Evolutionary conservation across 2,113 vertebrate species (phyloP).

Genomic region (Daubentonia madagascariensis): DNA sequence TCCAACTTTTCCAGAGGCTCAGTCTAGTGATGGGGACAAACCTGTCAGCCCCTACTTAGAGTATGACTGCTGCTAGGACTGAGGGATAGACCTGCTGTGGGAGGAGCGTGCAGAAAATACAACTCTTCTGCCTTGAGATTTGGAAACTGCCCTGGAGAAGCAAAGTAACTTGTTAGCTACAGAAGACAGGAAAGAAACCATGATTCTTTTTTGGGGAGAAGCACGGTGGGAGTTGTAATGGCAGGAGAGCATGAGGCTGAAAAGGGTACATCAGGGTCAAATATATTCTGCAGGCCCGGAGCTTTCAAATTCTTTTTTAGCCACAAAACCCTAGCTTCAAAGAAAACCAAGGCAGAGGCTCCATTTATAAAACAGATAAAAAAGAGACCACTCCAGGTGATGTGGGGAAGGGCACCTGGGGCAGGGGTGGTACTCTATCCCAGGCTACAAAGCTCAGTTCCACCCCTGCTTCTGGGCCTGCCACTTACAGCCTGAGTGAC

Average conservation of each 20-base stretch:
- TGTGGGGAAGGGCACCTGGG: neutral
- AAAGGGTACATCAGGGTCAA: neutral
- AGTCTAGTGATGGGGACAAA: neutral
- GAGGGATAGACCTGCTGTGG: neutral
- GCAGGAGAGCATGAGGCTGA: neutral
- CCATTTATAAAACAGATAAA: neutral
- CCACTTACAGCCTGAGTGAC: neutral
- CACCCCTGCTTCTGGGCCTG: neutral
- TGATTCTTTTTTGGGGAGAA: neutral
- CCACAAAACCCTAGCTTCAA: constrained; percentile 30
- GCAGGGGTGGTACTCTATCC: neutral
- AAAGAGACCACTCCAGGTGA: neutral
- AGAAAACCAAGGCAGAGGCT: neutral
- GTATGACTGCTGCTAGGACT: neutral
- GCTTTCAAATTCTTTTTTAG: constrained; percentile 3
- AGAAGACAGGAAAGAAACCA: neutral
- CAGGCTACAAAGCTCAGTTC: neutral
- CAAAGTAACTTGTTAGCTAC: neutral
- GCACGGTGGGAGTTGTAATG: accelerated
- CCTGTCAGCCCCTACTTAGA: neutral
- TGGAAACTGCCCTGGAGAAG: neutral
- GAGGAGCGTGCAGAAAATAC: neutral
- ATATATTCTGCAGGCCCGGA: neutral
- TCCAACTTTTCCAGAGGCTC: neutral
- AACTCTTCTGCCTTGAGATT: neutral